Conservation (phyloP, 2,797 vertebrate genomes). For the Sparidentex hasta region DNA sequence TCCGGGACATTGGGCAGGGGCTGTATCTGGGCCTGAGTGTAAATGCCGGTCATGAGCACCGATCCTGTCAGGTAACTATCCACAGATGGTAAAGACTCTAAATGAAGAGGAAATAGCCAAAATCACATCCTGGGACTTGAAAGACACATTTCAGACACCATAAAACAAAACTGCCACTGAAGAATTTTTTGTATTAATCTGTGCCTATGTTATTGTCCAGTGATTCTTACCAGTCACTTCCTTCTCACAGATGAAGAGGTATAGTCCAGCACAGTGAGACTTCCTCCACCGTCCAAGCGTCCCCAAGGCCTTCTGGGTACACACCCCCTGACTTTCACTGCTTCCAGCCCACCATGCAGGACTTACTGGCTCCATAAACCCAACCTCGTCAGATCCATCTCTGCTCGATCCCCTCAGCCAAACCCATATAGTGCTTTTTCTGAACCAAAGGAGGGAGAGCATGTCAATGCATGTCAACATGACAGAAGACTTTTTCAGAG, state of each 20-base stretch:
- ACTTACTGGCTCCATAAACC: slow-evolving; percentile 11
- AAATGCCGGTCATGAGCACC: slow-evolving; percentile 78
- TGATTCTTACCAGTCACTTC: slow-evolving; percentile 67
- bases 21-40: slow-evolving; percentile 54
- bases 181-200: neutral
- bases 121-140: neutral
- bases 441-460: slow-evolving; percentile 21
- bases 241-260: slow-evolving; percentile 81
- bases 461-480: neutral
- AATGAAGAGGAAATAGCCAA: slow-evolving; percentile 13
- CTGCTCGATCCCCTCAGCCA: slow-evolving; percentile 67
- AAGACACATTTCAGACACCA: neutral
- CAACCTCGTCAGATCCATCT: slow-evolving; percentile 15
- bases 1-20: slow-evolving; percentile 64
- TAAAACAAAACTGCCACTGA: no score
- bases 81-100: slow-evolving; percentile 77
- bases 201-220: neutral
- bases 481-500: neutral
- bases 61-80: slow-evolving; percentile 83
- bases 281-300: slow-evolving; percentile 64
- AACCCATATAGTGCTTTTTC: slow-evolving; percentile 72
- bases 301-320: slow-evolving; percentile 78
- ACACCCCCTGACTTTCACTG: slow-evolving; percentile 38
- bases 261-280: slow-evolving; percentile 60
- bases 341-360: slow-evolving; percentile 33